Conservation (phyloP, 2,797 vertebrate genomes). For the Gambelia wislizenii region DNA sequence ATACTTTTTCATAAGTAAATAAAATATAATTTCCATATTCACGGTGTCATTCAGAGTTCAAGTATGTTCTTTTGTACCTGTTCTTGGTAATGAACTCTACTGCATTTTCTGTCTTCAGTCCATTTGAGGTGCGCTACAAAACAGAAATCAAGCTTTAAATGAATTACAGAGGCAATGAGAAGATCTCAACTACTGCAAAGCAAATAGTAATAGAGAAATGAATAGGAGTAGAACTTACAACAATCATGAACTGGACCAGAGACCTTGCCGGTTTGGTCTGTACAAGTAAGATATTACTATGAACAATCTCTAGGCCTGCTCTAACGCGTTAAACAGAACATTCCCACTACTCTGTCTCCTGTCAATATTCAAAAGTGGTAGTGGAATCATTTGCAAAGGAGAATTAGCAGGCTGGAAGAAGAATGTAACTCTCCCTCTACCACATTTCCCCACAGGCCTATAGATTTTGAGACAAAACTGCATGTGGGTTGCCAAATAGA, state of each 20-base stretch:
- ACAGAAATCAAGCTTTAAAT: constrained; percentile 29
- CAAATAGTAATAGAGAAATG: neutral
- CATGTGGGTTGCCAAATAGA: too few species aligned
- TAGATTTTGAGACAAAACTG: neutral
- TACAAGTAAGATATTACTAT: neutral
- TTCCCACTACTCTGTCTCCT: neutral
- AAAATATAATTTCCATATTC: neutral
- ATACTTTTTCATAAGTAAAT: neutral
- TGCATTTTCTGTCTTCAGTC: constrained; percentile 83
- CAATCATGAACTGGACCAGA: neutral
- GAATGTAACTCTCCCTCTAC: neutral
- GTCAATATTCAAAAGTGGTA: neutral
- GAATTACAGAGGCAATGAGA: neutral
- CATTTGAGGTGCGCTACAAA: constrained; percentile 82
- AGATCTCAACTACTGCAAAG: neutral
- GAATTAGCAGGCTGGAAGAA: neutral
- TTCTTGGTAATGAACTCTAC: constrained; percentile 84
- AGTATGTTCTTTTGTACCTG: constrained; percentile 76
- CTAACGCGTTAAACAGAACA: neutral
- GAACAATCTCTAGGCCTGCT: neutral
- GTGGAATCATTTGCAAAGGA: neutral
- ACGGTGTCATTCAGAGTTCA: neutral
- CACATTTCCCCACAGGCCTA: neutral
- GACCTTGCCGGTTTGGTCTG: neutral
- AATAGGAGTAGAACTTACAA: neutral